Evolutionary conservation across 2,797 vertebrate species (phyloP).

Genomic region (Cuculus canorus): DNA sequence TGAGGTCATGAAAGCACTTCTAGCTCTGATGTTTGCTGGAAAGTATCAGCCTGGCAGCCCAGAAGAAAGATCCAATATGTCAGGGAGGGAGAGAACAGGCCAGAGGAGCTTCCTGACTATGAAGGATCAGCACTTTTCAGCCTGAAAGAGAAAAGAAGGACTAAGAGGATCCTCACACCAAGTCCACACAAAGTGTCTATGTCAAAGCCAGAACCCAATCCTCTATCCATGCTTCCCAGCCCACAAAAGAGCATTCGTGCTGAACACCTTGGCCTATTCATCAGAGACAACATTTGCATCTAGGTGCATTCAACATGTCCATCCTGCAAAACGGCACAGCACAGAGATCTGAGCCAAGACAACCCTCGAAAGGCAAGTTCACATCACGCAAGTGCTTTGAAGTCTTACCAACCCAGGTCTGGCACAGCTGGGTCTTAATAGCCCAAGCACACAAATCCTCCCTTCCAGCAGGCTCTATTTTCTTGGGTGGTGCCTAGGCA

Average conservation of each 20-base stretch:
- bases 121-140: not conserved
- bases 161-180: not conserved
- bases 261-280: not conserved
- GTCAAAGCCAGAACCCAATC: not conserved
- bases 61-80: not conserved
- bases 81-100: not conserved
- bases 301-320: not conserved
- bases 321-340: not conserved
- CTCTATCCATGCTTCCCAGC: too few species aligned
- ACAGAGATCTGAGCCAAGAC: not conserved
- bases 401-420: not conserved
- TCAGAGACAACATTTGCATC: not conserved
- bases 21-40: not conserved
- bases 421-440: not conserved
- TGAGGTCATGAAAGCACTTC: not conserved
- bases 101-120: not conserved
- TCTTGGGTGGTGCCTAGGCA: not conserved
- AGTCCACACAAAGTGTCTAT: not conserved
- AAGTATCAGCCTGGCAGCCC: not conserved
- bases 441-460: not conserved
- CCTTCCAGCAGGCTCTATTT: not conserved
- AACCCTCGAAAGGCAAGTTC: not conserved
- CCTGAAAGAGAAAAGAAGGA: not conserved
- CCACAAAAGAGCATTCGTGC: not conserved
- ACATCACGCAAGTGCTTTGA: not conserved